A percentile compares a stretch with the other conserved stretches of the same genome.
Evolutionary conservation across 2,113 vertebrate species (phyloP).

Genomic region (Acrocephalus kingi): DNA sequence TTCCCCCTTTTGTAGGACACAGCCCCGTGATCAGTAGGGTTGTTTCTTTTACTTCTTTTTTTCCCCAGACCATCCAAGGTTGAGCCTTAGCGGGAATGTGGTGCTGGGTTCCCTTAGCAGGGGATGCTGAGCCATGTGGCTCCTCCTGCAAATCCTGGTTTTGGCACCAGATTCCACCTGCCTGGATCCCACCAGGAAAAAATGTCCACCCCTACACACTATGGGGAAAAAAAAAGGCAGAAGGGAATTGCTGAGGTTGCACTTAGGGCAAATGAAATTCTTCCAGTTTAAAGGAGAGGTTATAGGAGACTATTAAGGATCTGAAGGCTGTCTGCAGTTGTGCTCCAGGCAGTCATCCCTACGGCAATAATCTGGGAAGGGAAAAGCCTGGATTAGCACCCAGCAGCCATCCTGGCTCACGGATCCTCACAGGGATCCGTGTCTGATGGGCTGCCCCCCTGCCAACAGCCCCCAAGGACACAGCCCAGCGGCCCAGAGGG

Average conservation of each 20-base stretch:
- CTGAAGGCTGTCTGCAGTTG: background rate
- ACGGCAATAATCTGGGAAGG: background rate
- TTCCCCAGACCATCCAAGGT: background rate
- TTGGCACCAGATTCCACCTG: background rate
- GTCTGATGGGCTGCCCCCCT: accelerated
- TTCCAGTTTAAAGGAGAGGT: background rate
- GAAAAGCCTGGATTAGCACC: background rate
- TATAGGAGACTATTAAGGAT: background rate
- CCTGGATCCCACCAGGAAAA: background rate
- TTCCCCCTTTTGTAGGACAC: constrained; percentile 35
- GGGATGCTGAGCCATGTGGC: background rate
- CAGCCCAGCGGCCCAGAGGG: background rate
- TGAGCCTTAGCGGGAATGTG: background rate
- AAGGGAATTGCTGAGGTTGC: background rate
- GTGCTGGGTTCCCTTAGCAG: background rate
- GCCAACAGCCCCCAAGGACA: background rate
- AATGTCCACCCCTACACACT: background rate
- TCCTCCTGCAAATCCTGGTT: background rate
- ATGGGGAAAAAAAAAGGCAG: accelerated
- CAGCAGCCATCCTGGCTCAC: background rate
- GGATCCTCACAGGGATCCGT: accelerated
- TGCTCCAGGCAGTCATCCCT: background rate
- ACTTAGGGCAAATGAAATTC: background rate
- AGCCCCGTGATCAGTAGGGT: background rate
- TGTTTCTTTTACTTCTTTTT: background rate